Conservation (phyloP, 2,113 vertebrate species). For the Nibea coibor region DNA sequence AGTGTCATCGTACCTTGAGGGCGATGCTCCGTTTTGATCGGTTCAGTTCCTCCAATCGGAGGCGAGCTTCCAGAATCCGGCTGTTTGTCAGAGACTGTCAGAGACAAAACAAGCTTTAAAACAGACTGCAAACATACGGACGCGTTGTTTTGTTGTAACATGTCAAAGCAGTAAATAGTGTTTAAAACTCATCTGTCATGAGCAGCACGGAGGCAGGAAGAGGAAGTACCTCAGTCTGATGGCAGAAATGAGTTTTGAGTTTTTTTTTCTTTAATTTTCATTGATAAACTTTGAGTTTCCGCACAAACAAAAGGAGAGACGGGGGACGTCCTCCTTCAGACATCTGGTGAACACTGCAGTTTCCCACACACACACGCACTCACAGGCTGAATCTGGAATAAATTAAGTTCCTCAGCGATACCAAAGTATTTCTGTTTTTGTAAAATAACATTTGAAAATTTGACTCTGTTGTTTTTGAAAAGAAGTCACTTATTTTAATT, state of each 20-base stretch:
- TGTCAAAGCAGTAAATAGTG: background rate
- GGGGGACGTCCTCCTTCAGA: constrained; percentile 24
- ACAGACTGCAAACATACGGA: background rate
- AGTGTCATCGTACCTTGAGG: constrained; percentile 30
- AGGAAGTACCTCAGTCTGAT: no score
- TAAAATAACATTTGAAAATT: constrained; percentile 19
- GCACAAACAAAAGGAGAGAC: background rate
- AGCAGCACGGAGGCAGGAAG: no score
- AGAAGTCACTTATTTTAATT: no score
- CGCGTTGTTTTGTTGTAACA: no score
- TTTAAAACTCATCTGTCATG: no score
- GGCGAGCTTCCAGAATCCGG: constrained; percentile 27
- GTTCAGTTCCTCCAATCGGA: constrained; percentile 21
- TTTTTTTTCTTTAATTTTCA: background rate
- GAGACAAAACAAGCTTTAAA: background rate
- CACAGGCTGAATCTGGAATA: background rate
- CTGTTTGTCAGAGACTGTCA: constrained; percentile 21
- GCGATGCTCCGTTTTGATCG: background rate
- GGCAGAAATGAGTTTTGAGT: no score
- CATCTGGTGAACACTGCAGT: background rate
- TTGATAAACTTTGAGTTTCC: background rate
- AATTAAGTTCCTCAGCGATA: no score
- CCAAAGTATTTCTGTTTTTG: constrained; percentile 4
- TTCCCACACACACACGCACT: background rate
- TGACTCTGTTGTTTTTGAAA: background rate